phyloP scores from a whole-genome alignment of 1,140 invertebrate genomes.

The Lasioglossum albipes region DNA sequence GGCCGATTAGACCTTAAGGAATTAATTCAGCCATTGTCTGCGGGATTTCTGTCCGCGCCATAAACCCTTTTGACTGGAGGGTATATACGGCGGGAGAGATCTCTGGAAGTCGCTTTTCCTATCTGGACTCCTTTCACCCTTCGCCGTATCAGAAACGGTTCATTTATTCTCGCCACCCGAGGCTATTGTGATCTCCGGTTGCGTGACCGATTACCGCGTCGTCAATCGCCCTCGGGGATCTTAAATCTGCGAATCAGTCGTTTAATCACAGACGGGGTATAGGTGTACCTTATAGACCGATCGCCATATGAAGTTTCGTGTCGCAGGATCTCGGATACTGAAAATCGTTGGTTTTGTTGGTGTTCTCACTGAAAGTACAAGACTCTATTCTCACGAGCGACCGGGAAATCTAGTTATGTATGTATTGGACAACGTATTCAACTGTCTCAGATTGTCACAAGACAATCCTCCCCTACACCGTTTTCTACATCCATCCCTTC shows the following conservation, averaged over 20 bases:
- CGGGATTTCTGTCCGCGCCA: conserved; percentile 72
- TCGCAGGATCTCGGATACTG: no score
- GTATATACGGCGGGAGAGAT: conserved; percentile 53
- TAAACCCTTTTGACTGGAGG: conserved; percentile 73
- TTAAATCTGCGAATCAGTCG: conserved; percentile 51
- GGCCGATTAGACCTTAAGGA: conserved; percentile 72
- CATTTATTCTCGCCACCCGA: conserved; percentile 59
- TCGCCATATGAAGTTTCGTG: no score
- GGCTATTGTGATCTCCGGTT: conserved; percentile 51
- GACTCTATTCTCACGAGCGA: no score
- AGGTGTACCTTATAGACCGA: no score
- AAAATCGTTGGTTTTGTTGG: no score
- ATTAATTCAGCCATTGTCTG: conserved; percentile 76
- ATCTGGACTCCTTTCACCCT: conserved; percentile 51
- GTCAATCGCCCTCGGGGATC: conserved; percentile 45
- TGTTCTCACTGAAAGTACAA: no score
- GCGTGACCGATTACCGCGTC: conserved; percentile 59
- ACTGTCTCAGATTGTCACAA: no score
- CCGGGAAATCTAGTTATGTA: no score
- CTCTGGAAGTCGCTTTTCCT: conserved; percentile 47
- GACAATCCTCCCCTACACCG: no score
- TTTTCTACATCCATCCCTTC: no score
- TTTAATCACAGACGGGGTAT: conserved; percentile 29
- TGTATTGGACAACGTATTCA: no score
- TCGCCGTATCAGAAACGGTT: conserved; percentile 49